Conservation (phyloP, 1,140 invertebrate species). For the Drosophila erecta region DNA sequence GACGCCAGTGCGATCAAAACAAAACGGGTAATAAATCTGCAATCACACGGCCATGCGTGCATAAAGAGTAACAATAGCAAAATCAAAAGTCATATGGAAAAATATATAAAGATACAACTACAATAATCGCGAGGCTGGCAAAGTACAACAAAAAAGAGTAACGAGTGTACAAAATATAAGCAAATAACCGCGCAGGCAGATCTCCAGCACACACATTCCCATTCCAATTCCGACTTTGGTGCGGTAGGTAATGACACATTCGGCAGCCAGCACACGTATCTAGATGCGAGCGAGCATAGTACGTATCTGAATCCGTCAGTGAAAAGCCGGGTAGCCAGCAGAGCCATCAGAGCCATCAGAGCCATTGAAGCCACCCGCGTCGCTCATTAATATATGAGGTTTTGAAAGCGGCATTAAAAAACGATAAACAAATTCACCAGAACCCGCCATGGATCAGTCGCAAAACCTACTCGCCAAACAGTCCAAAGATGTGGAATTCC, state of each 20-base stretch:
- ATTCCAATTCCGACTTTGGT: slow-evolving; percentile 43
- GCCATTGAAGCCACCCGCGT: too few species aligned
- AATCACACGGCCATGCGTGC: slow-evolving; percentile 41
- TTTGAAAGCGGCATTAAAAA: slow-evolving; percentile 48
- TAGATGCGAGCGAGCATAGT: slow-evolving; percentile 22
- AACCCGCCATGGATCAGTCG: slow-evolving; percentile 64
- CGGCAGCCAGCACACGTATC: slow-evolving; percentile 57
- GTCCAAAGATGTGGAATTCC: slow-evolving; percentile 83
- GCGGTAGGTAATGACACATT: slow-evolving; percentile 68
- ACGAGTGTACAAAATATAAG: slow-evolving; percentile 15
- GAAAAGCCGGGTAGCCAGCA: not conserved
- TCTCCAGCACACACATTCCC: slow-evolving; percentile 24
- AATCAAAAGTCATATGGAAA: slow-evolving; percentile 20
- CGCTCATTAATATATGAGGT: slow-evolving; percentile 29
- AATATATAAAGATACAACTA: slow-evolving; percentile 6
- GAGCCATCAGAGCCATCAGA: slow-evolving; percentile 5
- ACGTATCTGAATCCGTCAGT: slow-evolving; percentile 39
- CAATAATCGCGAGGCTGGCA: slow-evolving; percentile 20
- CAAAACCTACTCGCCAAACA: slow-evolving; percentile 62
- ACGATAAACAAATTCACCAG: slow-evolving; percentile 32
- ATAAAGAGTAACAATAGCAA: slow-evolving; percentile 41
- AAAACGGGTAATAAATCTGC: slow-evolving; percentile 47
- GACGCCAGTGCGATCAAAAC: slow-evolving; percentile 30
- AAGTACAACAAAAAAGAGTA: slow-evolving; percentile 14
- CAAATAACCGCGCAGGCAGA: slow-evolving; percentile 22